Evolutionary conservation across 1,140 invertebrate genomes (phyloP).

Genomic region (Nebria ingens): DNA sequence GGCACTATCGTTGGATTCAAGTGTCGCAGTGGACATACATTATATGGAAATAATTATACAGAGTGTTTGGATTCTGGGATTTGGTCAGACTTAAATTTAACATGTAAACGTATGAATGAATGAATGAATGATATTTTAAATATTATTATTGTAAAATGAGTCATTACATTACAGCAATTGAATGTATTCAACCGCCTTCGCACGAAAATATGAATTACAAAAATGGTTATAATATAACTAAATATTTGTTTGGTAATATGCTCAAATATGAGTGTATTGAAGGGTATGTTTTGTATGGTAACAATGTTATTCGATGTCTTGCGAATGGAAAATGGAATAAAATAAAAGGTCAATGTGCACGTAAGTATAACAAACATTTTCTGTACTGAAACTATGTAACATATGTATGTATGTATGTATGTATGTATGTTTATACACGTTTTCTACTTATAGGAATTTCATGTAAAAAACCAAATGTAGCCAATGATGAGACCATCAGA

Average conservation of each 20-base stretch:
- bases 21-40: conserved; percentile 35
- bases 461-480: conserved; percentile 23
- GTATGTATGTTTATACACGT: conserved; percentile 17
- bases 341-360: conserved; percentile 41
- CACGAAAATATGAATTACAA: conserved; percentile 20
- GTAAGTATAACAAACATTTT: conserved; percentile 18
- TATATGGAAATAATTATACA: conserved; percentile 29
- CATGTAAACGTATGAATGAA: conserved; percentile 31
- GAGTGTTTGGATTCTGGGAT: conserved; percentile 36
- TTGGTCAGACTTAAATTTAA: conserved; percentile 35
- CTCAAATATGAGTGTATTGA: conserved; percentile 38
- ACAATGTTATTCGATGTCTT: conserved; percentile 38
- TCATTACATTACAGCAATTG: conserved; percentile 30
- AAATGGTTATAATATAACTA: conserved; percentile 1
- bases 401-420: too few relatives aligned
- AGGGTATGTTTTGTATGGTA: conserved; percentile 40
- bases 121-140: too few relatives aligned
- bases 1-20: conserved; percentile 31
- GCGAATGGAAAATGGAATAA: conserved; percentile 42
- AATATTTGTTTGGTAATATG: conserved; percentile 34
- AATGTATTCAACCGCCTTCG: conserved; percentile 28
- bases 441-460: conserved; percentile 26
- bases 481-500: conserved; percentile 17
- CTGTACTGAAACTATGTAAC: too few relatives aligned
- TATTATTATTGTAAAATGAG: too few relatives aligned